Evolutionary conservation across 2,888 invertebrate genomes (phyloP).

Genomic region (Dynastes maya): DNA sequence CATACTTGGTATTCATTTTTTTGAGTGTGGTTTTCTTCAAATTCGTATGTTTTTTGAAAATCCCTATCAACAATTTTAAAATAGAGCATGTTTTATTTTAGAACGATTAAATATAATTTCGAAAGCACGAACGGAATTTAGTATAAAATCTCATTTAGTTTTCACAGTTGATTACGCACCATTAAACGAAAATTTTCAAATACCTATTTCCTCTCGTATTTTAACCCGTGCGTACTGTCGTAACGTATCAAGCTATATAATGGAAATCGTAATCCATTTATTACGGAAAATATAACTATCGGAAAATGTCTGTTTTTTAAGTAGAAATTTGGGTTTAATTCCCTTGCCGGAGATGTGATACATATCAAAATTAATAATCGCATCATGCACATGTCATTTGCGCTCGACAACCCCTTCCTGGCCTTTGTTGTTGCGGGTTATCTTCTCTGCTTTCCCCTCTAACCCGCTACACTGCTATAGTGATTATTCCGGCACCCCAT

Average conservation of each 20-base stretch:
- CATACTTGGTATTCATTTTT: no score
- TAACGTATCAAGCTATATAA: constrained; percentile 37
- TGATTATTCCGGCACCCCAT: constrained; percentile 55
- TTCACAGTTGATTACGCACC: neutral
- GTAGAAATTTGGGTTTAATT: constrained; percentile 48
- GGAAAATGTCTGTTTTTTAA: constrained; percentile 51
- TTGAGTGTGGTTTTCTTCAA: no score
- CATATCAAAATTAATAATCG: constrained; percentile 70
- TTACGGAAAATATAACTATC: constrained; percentile 47
- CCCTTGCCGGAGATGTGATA: constrained; percentile 56
- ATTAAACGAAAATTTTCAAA: neutral
- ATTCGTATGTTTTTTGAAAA: no score
- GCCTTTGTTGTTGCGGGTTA: constrained; percentile 62
- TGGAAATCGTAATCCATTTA: constrained; percentile 46
- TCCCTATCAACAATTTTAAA: no score
- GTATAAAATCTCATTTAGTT: constrained; percentile 7
- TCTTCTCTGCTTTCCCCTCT: constrained; percentile 48
- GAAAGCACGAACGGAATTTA: neutral
- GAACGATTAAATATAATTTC: neutral
- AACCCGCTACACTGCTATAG: constrained; percentile 47
- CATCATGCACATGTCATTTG: constrained; percentile 70
- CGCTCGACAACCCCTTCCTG: constrained; percentile 69
- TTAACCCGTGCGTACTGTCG: constrained; percentile 10
- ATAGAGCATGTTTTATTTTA: no score
- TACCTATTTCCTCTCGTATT: neutral